Conservation (phyloP, 2,888 invertebrate species). For the Drosophila ezoana region DNA sequence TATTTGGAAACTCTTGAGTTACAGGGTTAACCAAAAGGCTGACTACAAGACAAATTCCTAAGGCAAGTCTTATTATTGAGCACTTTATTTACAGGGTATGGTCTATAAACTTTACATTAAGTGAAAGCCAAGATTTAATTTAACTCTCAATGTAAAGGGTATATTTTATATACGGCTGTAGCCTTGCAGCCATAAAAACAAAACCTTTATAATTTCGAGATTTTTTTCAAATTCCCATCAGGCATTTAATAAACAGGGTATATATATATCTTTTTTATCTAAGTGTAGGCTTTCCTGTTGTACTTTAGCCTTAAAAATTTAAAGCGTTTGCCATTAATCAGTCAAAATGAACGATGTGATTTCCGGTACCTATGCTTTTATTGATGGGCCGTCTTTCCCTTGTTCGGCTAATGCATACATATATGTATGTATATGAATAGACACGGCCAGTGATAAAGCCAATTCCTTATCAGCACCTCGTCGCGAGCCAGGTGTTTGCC, state of each 20-base stretch:
- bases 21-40: neutral
- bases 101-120: too few relatives aligned
- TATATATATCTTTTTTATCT: neutral
- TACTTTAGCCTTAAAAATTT: constrained; percentile 8
- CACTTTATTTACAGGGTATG: neutral
- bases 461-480: constrained; percentile 50
- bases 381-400: constrained; percentile 41
- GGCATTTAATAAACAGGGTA: neutral
- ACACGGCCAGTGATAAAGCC: constrained; percentile 44
- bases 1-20: neutral
- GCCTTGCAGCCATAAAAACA: too few relatives aligned
- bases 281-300: neutral
- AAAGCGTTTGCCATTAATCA: constrained; percentile 39
- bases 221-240: too few relatives aligned
- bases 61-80: too few relatives aligned
- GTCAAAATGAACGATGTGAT: constrained; percentile 31
- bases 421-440: constrained; percentile 3
- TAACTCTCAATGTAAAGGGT: neutral
- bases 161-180: neutral
- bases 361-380: constrained; percentile 37
- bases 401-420: constrained; percentile 7
- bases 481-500: constrained; percentile 58
- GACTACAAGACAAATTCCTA: too few relatives aligned
- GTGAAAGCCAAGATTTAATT: neutral
- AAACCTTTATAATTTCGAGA: too few relatives aligned